Evolutionary conservation across 2,797 vertebrate genomes (phyloP).

Genomic region (Fundulus diaphanus): DNA sequence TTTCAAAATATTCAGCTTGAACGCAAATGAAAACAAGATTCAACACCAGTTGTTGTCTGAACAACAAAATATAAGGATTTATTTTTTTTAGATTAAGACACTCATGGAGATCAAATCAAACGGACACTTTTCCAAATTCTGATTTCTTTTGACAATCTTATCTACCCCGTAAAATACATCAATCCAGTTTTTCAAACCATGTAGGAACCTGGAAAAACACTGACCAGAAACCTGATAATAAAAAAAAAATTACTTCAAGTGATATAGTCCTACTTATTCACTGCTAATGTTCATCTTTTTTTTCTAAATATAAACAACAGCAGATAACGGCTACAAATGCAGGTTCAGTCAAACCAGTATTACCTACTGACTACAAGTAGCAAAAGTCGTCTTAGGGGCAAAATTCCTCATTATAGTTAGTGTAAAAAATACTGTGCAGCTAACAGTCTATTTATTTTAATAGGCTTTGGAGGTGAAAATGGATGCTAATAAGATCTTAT

Average conservation of each 20-base stretch:
- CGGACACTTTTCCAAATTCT: too few species aligned
- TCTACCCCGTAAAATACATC: too few species aligned
- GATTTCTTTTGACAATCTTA: too few species aligned
- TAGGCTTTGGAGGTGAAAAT: constrained; percentile 65
- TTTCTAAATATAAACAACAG: background rate
- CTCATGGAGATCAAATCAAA: too few species aligned
- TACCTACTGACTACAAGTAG: constrained; percentile 34
- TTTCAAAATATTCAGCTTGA: background rate
- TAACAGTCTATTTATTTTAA: constrained; percentile 62
- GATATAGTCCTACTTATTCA: background rate
- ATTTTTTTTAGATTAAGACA: background rate
- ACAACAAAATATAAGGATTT: background rate
- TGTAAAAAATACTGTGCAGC: constrained; percentile 32
- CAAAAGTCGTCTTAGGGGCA: constrained; percentile 34
- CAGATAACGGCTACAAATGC: background rate
- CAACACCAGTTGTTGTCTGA: background rate
- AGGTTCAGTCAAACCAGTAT: constrained; percentile 38
- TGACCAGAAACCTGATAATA: too few species aligned
- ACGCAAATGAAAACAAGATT: background rate
- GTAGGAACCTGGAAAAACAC: too few species aligned
- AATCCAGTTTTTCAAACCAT: too few species aligned
- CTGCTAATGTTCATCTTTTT: background rate
- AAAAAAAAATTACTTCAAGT: background rate
- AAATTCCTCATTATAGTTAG: constrained; percentile 49
- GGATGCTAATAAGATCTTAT: constrained; percentile 65